Conservation (phyloP, 2,113 vertebrate species). For the Sminthopsis crassicaudata region DNA sequence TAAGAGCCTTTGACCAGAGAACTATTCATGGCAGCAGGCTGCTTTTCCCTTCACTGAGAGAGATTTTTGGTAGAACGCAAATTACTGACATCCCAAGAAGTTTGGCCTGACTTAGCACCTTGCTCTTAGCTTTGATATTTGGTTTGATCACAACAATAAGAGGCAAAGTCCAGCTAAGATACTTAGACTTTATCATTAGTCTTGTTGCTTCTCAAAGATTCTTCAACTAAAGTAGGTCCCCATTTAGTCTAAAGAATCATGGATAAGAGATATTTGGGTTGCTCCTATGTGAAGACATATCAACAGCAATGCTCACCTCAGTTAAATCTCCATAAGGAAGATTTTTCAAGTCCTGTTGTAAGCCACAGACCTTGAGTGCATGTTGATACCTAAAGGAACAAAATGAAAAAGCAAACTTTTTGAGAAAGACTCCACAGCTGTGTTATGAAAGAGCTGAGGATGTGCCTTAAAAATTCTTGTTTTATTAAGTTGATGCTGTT, state of each 20-base stretch:
- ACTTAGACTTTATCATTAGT: background rate
- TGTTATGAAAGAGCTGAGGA: background rate
- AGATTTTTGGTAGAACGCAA: too few species aligned
- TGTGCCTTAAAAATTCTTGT: background rate
- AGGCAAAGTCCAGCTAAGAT: background rate
- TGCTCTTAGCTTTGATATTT: background rate
- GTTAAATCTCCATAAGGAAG: constrained; percentile 86
- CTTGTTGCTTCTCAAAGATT: background rate
- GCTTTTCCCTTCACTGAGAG: background rate
- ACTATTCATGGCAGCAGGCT: background rate
- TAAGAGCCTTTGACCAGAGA: background rate
- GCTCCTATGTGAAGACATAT: background rate
- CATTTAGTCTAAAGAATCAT: background rate
- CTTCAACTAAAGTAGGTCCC: background rate
- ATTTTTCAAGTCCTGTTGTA: constrained; percentile 83
- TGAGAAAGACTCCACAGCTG: background rate
- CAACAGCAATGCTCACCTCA: constrained; percentile 80
- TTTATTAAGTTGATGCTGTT: background rate
- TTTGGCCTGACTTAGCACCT: background rate
- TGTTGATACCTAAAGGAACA: constrained; percentile 81
- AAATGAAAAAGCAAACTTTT: background rate
- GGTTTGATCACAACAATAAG: background rate
- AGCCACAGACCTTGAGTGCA: constrained; percentile 81
- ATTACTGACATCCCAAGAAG: background rate
- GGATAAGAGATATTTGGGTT: rapidly evolving